These are phyloP conservation scores for Pelodytes ibericus DNA, from an alignment of 2,797 vertebrate species.

Conservation along the genomic window DNA sequence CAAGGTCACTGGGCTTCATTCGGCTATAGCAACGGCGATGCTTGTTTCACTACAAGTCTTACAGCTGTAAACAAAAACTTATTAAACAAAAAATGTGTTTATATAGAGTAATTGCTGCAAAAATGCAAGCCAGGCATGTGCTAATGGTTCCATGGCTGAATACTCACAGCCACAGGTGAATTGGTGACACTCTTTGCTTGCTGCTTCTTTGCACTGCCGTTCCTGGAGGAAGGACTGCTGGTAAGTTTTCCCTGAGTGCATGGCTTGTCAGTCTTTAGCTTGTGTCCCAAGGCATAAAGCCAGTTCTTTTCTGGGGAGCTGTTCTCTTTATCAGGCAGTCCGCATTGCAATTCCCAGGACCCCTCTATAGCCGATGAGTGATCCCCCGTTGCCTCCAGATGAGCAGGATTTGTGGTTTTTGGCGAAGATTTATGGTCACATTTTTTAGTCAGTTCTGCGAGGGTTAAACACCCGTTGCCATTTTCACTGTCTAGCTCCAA, in stretches of 20 bases:
- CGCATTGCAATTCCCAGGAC: constrained; percentile 57
- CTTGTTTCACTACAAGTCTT: too few relatives aligned
- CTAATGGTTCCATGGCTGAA: too few relatives aligned
- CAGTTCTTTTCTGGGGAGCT: constrained; percentile 82
- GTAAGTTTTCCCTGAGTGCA: constrained; percentile 42
- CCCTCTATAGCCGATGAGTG: constrained; percentile 52
- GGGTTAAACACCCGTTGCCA: constrained; percentile 58
- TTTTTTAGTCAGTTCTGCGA: constrained; percentile 51
- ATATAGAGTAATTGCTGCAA: too few relatives aligned
- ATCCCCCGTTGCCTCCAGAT: constrained; percentile 47
- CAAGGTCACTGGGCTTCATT: too few relatives aligned
- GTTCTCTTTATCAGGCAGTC: constrained; percentile 84
- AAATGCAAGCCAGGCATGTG: too few relatives aligned
- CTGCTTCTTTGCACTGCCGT: constrained; percentile 69
- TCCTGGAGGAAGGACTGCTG: constrained; percentile 60
- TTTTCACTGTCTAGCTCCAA: constrained; percentile 52
- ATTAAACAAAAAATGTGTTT: too few relatives aligned
- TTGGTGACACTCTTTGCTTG: constrained; percentile 65
- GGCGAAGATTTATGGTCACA: constrained; percentile 55
- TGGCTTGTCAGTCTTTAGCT: constrained; percentile 72
- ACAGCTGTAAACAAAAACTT: too few relatives aligned
- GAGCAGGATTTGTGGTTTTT: constrained; percentile 40
- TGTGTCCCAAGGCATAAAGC: constrained; percentile 85
- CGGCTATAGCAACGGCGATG: too few relatives aligned
- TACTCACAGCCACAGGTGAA: constrained; percentile 76